Evolutionary conservation across 2,113 vertebrate genomes (phyloP).

Genomic region (Myocastor coypus): DNA sequence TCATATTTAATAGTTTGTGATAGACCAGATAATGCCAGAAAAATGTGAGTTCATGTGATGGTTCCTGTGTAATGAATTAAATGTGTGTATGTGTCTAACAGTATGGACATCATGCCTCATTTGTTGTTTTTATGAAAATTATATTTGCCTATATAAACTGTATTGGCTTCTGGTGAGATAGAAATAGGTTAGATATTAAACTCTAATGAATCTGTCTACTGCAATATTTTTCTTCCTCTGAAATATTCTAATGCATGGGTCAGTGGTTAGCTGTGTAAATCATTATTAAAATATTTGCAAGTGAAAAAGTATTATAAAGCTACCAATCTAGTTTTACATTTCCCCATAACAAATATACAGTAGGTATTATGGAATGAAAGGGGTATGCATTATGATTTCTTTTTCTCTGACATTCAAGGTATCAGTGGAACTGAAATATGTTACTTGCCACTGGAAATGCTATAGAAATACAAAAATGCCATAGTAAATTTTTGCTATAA

Average conservation of each 20-base stretch:
- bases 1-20: conserved; percentile 73
- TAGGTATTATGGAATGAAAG: neutral
- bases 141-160: conserved; percentile 70
- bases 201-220: conserved; percentile 67
- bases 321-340: neutral
- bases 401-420: neutral
- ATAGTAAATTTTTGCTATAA: neutral
- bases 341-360: neutral
- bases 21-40: conserved; percentile 60
- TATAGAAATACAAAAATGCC: neutral
- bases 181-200: conserved; percentile 73
- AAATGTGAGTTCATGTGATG: conserved; percentile 58
- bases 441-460: neutral
- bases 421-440: neutral
- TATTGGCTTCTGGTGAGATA: conserved; percentile 62
- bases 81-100: conserved; percentile 70
- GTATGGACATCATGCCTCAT: conserved; percentile 69
- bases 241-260: neutral
- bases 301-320: neutral
- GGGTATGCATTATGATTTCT: neutral
- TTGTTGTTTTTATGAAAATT: conserved; percentile 73
- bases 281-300: neutral
- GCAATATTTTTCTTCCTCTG: conserved; percentile 33
- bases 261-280: neutral
- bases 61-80: conserved; percentile 70